phyloP scores from a whole-genome alignment of 1,140 invertebrate species.

The Venustaconcha ellipsiformis region DNA sequence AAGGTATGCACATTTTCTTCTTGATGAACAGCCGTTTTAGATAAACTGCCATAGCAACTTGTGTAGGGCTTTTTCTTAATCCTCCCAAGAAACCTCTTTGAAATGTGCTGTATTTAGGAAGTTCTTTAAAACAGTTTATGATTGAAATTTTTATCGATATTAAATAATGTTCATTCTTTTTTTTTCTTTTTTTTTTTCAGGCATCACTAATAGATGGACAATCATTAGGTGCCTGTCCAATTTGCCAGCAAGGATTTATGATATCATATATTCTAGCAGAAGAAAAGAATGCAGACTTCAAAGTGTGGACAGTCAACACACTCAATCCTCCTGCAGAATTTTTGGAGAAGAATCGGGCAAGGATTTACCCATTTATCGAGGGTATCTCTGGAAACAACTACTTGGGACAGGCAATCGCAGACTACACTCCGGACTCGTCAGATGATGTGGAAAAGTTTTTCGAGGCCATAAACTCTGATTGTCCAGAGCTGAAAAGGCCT shows the following conservation, averaged over 20 bases:
- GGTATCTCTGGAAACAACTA: constrained; percentile 43
- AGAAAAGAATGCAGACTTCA: constrained; percentile 59
- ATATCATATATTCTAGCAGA: constrained; percentile 62
- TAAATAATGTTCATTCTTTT: neutral
- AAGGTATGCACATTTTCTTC: no score
- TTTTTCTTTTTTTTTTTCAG: constrained; percentile 34
- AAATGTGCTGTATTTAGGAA: neutral
- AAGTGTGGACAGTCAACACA: constrained; percentile 62
- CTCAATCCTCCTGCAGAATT: constrained; percentile 62
- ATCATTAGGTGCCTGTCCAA: constrained; percentile 62
- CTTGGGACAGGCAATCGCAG: constrained; percentile 49
- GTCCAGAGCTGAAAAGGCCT: constrained; percentile 51
- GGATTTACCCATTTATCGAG: constrained; percentile 60
- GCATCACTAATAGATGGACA: constrained; percentile 63
- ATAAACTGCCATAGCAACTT: neutral
- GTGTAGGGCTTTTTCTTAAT: neutral
- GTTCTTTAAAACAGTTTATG: neutral
- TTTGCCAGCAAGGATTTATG: constrained; percentile 66
- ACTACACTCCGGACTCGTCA: constrained; percentile 54
- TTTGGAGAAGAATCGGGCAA: constrained; percentile 57
- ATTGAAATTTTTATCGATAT: neutral
- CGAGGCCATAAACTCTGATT: constrained; percentile 55
- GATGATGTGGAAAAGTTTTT: constrained; percentile 61
- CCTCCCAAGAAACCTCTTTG: neutral
- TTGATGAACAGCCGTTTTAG: neutral